phyloP scores from a whole-genome alignment of 1,140 invertebrate species.

The Myzus persicae region DNA sequence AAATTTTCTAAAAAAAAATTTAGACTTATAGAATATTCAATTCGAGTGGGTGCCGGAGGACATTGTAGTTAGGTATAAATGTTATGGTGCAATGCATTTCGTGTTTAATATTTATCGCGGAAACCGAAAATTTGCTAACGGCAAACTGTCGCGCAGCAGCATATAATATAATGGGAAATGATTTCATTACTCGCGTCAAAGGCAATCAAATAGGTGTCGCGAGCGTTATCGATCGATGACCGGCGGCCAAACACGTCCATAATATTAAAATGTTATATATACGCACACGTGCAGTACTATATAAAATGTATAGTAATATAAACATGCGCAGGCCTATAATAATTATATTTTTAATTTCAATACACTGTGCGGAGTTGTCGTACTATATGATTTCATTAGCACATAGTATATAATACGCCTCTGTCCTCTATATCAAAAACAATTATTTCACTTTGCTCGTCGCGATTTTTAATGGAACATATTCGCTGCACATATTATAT shows the following conservation, averaged over 20 bases:
- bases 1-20: background rate
- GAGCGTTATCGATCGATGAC: background rate
- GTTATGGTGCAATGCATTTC: background rate
- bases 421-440: background rate
- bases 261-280: background rate
- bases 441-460: slow-evolving; percentile 46
- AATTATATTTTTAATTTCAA: slow-evolving; percentile 4
- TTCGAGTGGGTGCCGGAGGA: background rate
- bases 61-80: background rate
- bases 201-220: slow-evolving; percentile 24
- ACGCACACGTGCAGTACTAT: background rate
- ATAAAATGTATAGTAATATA: background rate
- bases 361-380: background rate
- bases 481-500: background rate
- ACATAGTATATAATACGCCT: background rate
- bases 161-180: background rate
- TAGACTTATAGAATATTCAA: background rate
- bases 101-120: background rate
- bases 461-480: slow-evolving; percentile 36
- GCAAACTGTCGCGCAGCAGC: background rate
- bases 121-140: background rate
- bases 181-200: slow-evolving; percentile 1
- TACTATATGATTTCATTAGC: background rate
- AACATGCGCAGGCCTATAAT: background rate
- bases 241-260: background rate